These are phyloP conservation scores for Pogonus chalceus DNA, from an alignment of 1,140 invertebrate genomes.

Conservation along the genomic window DNA sequence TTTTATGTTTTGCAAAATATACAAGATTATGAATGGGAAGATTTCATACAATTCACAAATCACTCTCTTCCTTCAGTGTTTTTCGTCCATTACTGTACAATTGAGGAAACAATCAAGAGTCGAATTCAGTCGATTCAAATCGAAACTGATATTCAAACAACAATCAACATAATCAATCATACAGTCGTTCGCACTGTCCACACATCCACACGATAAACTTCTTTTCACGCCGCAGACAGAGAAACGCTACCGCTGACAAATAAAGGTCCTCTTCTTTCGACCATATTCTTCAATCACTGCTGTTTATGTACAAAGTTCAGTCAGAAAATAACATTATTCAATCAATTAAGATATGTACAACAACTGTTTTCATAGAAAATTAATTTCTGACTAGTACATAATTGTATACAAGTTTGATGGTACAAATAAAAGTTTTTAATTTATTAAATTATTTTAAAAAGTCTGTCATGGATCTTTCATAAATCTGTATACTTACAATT, in stretches of 20 bases:
- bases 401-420: slow-evolving; percentile 5
- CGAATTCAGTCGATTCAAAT: no score
- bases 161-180: not conserved
- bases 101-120: no score
- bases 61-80: not conserved
- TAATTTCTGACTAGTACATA: slow-evolving; percentile 7
- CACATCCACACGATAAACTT: not conserved
- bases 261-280: not conserved
- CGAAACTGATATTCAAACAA: no score
- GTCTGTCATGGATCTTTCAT: no score
- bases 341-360: slow-evolving; percentile 4
- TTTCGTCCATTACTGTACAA: no score
- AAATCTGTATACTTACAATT: no score
- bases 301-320: slow-evolving; percentile 3
- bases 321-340: slow-evolving; percentile 6
- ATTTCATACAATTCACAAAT: slow-evolving; percentile 4
- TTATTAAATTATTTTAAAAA: no score
- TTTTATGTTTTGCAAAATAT: slow-evolving; percentile 5
- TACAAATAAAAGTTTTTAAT: not conserved
- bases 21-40: slow-evolving; percentile 4
- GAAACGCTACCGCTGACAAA: no score
- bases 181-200: not conserved
- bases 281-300: not conserved
- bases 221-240: not conserved
- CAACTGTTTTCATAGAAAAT: not conserved